Evolutionary conservation across 2,888 invertebrate genomes (phyloP).

Genomic region (Carabus problematicus): DNA sequence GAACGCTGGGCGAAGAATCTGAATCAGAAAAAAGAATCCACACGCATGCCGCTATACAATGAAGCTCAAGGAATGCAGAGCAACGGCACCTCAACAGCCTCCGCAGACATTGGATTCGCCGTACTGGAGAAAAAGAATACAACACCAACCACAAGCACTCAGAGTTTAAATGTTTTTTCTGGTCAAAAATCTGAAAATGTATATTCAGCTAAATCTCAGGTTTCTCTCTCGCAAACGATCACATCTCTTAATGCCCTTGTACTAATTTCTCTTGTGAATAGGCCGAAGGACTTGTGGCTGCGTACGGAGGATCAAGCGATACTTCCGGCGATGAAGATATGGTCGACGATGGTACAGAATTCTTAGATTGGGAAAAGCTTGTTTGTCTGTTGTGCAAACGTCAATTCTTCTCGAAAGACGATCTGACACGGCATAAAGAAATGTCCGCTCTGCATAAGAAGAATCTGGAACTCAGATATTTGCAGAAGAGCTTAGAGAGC

Average conservation of each 20-base stretch:
- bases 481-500: conserved; percentile 49
- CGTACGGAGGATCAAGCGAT: conserved; percentile 79
- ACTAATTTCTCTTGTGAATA: conserved; percentile 1
- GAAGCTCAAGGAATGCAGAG: conserved; percentile 45
- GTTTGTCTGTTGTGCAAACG: conserved; percentile 95
- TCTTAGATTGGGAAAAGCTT: conserved; percentile 86
- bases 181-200: conserved; percentile 33
- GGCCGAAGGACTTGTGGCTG: conserved; percentile 67
- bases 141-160: conserved; percentile 24
- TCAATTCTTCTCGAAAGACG: conserved; percentile 89
- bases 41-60: conserved; percentile 49
- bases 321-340: conserved; percentile 63
- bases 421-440: conserved; percentile 88
- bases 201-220: conserved; percentile 20
- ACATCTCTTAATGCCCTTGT: neutral
- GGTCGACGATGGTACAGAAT: conserved; percentile 73
- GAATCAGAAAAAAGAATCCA: conserved; percentile 91
- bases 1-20: conserved; percentile 95
- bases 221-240: neutral
- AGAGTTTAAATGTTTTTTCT: conserved; percentile 34
- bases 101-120: conserved; percentile 93
- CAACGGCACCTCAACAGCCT: conserved; percentile 67
- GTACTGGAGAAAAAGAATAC: conserved; percentile 81
- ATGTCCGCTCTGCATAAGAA: conserved; percentile 94
- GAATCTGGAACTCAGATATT: conserved; percentile 67